Percentiles rank a stretch among this genome's conserved stretches.
These are phyloP conservation scores for Schizaphis graminum DNA, from an alignment of 2,888 invertebrate species.

Conservation along the genomic window DNA sequence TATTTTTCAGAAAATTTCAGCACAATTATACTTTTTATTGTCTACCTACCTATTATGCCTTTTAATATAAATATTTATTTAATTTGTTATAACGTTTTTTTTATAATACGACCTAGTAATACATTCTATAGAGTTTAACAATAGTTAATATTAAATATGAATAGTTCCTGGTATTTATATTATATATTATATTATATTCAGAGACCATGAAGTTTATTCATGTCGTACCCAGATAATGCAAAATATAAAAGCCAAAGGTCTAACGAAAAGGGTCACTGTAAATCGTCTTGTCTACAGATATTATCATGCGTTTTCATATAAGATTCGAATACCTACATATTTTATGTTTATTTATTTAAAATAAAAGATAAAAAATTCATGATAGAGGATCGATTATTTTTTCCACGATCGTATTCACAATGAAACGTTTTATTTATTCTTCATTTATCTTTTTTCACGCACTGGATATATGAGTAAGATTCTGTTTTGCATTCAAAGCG, in stretches of 20 bases:
- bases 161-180: background rate
- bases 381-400: background rate
- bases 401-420: background rate
- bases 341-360: conserved; percentile 26
- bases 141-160: background rate
- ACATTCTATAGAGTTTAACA: background rate
- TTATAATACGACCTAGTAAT: background rate
- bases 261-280: background rate
- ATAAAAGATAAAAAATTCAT: background rate
- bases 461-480: background rate
- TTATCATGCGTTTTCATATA: background rate
- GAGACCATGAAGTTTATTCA: background rate
- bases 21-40: background rate
- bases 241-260: background rate
- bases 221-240: background rate
- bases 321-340: conserved; percentile 30
- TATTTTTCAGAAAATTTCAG: background rate
- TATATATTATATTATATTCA: background rate
- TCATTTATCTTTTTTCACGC: background rate
- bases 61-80: background rate
- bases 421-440: background rate
- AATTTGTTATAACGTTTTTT: background rate
- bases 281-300: conserved; percentile 24
- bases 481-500: background rate
- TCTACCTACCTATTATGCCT: background rate